A percentile compares a stretch with the other conserved stretches of the same genome.
Conservation (phyloP, 2,113 vertebrate species). For the Callipepla squamata region DNA sequence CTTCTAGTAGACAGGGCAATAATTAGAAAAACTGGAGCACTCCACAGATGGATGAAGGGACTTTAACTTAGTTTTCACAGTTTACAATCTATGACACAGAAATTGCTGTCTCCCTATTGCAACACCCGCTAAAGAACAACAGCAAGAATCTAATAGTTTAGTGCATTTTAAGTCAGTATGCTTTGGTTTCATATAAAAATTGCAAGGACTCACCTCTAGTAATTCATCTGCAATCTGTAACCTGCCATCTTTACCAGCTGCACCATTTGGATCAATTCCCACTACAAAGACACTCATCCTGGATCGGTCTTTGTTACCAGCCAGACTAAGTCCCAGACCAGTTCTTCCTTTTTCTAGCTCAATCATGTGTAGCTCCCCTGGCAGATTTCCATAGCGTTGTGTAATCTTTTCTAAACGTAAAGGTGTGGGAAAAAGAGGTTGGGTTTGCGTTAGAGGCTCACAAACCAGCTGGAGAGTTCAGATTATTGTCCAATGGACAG, state of each 20-base stretch:
- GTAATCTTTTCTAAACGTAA: constrained; percentile 82
- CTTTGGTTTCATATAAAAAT: not conserved
- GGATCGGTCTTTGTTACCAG: constrained; percentile 94
- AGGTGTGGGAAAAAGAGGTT: not conserved
- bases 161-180: not conserved
- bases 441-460: not conserved
- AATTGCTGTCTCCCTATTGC: not conserved
- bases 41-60: not conserved
- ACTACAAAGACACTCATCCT: constrained; percentile 98
- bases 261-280: constrained; percentile 93
- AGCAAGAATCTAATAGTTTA: not conserved
- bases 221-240: constrained; percentile 94
- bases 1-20: not conserved
- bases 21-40: not conserved
- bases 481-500: not conserved
- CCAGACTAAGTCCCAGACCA: constrained; percentile 96
- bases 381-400: constrained; percentile 88
- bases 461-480: not conserved
- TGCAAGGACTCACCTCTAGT: constrained; percentile 86
- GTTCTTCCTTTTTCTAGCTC: constrained; percentile 94
- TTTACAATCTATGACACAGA: not conserved
- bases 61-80: not conserved
- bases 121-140: not conserved
- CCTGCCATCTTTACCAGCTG: constrained; percentile 91
- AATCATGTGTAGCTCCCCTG: constrained; percentile 89